phyloP scores from a whole-genome alignment of 1,140 invertebrate species.

The Reticulitermes speratus region DNA sequence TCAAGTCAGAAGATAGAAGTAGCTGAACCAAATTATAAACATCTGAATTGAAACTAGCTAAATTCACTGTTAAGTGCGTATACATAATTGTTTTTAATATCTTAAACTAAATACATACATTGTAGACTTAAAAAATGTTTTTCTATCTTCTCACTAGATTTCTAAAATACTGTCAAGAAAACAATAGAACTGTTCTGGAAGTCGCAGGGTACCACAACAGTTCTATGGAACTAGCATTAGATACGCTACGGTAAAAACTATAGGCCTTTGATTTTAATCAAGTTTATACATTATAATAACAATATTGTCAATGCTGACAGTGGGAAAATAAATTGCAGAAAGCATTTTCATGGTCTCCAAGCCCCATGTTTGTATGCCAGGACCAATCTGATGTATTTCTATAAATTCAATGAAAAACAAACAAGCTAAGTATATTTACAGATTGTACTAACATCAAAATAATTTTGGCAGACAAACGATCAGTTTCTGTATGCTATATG shows the following conservation, averaged over 20 bases:
- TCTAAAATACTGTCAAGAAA: conserved; percentile 21
- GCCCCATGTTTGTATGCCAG: background rate
- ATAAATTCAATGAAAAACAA: background rate
- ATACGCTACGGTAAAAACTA: conserved; percentile 28
- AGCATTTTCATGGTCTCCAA: background rate
- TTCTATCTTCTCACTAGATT: conserved; percentile 26
- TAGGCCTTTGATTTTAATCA: conserved; percentile 31
- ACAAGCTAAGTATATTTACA: background rate
- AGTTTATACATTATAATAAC: conserved; percentile 32
- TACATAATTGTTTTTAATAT: background rate
- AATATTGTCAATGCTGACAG: conserved; percentile 34
- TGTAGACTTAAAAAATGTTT: background rate
- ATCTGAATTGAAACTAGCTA: background rate
- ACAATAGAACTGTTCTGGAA: background rate
- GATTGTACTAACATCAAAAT: conserved; percentile 21
- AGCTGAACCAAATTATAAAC: background rate
- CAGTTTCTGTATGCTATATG: conserved; percentile 17
- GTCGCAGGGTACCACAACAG: background rate
- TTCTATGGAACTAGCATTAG: background rate
- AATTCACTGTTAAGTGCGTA: background rate
- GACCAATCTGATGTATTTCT: background rate
- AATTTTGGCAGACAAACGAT: conserved; percentile 1
- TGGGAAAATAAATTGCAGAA: background rate
- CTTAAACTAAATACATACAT: background rate
- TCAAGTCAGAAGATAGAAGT: conserved; percentile 22